Percentiles rank a stretch among this genome's conserved stretches.
Evolutionary conservation across 2,888 invertebrate species (phyloP).

Genomic region (Agonopterix arenella): DNA sequence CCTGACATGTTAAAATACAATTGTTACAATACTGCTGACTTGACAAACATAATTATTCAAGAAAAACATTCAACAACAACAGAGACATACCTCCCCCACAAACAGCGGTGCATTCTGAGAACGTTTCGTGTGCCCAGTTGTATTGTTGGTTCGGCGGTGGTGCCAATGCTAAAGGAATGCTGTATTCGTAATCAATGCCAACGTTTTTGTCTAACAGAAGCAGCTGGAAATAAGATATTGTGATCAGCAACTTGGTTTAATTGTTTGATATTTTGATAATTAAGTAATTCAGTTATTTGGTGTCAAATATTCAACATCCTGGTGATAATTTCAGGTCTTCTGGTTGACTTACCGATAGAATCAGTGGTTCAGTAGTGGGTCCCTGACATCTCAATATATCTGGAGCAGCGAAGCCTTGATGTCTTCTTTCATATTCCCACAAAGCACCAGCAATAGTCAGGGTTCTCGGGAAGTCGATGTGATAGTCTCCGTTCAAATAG

Average conservation of each 20-base stretch:
- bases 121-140: constrained; percentile 86
- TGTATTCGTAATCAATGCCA: constrained; percentile 93
- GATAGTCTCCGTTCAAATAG: constrained; percentile 96
- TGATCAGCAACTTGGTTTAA: too few relatives aligned
- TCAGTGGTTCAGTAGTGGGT: constrained; percentile 93
- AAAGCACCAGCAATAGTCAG: constrained; percentile 88
- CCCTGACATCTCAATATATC: constrained; percentile 91
- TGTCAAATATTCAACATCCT: too few relatives aligned
- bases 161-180: constrained; percentile 84
- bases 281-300: too few relatives aligned
- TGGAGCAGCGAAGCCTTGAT: constrained; percentile 87
- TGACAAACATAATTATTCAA: too few relatives aligned
- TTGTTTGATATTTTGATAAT: too few relatives aligned
- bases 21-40: too few relatives aligned
- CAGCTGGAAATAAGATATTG: constrained; percentile 68
- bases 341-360: constrained; percentile 82
- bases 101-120: constrained; percentile 87
- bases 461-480: constrained; percentile 92
- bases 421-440: constrained; percentile 92
- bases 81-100: constrained; percentile 90
- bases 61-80: too few relatives aligned
- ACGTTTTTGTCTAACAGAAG: constrained; percentile 88
- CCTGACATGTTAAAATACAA: constrained; percentile 58
- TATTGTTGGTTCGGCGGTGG: constrained; percentile 84
- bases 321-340: neutral